Percentiles rank a stretch among this genome's conserved stretches.
These are phyloP conservation scores for Cataglyphis hispanica DNA, from an alignment of 1,140 invertebrate species.

Conservation along the genomic window DNA sequence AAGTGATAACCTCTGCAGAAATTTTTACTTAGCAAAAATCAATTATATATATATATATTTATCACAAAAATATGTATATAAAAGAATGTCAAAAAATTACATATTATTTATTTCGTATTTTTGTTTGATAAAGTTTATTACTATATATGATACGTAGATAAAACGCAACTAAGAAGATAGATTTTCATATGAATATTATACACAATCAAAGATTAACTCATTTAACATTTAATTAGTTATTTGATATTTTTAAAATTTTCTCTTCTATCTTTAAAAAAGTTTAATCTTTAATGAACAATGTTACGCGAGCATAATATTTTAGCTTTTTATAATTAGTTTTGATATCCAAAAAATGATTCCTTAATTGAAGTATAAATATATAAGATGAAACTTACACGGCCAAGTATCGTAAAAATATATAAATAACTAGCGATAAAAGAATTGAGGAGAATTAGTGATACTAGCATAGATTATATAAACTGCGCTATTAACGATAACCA, in stretches of 20 bases:
- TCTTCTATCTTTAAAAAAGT: background rate
- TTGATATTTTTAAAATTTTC: background rate
- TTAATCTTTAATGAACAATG: background rate
- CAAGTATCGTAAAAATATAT: background rate
- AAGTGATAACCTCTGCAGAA: conserved; percentile 8
- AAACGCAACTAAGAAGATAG: background rate
- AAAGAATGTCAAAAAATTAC: background rate
- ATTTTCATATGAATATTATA: too few species aligned
- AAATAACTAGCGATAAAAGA: background rate
- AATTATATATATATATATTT: background rate
- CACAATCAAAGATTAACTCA: background rate
- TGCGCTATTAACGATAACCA: background rate
- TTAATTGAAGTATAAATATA: background rate
- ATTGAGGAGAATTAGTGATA: background rate
- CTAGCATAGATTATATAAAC: background rate
- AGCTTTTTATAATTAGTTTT: too few species aligned
- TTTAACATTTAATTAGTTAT: background rate
- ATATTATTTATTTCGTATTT: background rate
- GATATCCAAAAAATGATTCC: background rate
- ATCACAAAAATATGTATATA: background rate
- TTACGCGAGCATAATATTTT: too few species aligned
- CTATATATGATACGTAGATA: background rate
- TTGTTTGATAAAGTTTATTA: background rate
- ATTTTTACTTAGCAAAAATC: background rate
- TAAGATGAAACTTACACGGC: background rate